Conservation (phyloP, 1,140 invertebrate genomes). For the Oppia nitens region DNA sequence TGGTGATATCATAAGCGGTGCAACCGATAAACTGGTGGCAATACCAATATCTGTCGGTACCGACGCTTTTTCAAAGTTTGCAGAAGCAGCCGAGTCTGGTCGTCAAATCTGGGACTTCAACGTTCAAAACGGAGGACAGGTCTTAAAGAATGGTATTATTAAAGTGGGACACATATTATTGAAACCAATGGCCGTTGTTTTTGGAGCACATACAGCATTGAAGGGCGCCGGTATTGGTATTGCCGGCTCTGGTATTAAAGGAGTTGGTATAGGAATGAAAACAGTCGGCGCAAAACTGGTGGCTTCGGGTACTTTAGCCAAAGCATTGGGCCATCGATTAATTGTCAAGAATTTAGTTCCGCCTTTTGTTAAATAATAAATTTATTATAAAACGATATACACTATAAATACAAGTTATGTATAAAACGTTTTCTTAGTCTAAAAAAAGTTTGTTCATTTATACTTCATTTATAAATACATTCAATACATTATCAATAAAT, state of each 20-base stretch:
- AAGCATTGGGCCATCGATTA: background rate
- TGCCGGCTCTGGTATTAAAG: background rate
- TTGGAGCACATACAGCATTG: background rate
- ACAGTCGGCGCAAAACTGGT: background rate
- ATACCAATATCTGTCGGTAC: slow-evolving; percentile 7
- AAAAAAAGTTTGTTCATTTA: too few species aligned
- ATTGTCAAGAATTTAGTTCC: too few species aligned
- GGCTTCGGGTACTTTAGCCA: background rate
- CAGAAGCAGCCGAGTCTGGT: background rate
- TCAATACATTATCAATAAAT: too few species aligned
- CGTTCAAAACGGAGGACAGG: background rate
- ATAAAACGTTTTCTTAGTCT: too few species aligned
- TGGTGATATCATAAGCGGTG: background rate
- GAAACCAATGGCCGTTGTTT: background rate
- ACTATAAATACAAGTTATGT: too few species aligned
- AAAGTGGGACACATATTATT: background rate
- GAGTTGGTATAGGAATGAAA: background rate
- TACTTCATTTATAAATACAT: too few species aligned
- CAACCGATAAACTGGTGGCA: slow-evolving; percentile 3
- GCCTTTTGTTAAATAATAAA: too few species aligned
- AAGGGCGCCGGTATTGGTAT: background rate
- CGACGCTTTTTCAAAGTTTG: background rate
- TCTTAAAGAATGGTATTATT: background rate
- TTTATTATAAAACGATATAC: too few species aligned
- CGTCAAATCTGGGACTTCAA: background rate